Evolutionary conservation across 2,888 invertebrate genomes (phyloP).

Genomic region (Callosobruchus maculatus): DNA sequence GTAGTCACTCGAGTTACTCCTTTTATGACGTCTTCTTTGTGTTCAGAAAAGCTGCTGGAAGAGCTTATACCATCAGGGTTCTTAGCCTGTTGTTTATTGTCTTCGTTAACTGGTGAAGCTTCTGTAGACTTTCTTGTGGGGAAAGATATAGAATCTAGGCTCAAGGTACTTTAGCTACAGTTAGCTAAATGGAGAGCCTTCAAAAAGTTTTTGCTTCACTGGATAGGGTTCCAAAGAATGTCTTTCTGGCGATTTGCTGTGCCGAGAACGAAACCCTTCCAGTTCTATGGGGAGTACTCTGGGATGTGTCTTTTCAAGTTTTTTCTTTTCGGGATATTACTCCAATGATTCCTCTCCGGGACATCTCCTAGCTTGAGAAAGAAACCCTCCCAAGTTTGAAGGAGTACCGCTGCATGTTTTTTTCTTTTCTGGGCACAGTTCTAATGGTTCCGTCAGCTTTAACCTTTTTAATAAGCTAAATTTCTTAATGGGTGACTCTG

Average conservation of each 20-base stretch:
- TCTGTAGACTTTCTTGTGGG: constrained; percentile 13
- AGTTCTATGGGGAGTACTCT: constrained; percentile 13
- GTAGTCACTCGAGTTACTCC: constrained; percentile 13
- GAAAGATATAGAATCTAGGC: not conserved
- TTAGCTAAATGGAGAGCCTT: constrained; percentile 11
- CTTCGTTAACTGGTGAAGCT: not conserved
- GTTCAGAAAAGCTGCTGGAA: constrained; percentile 18
- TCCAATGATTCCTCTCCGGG: constrained; percentile 1
- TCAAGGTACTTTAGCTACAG: constrained; percentile 6
- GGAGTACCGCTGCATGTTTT: constrained; percentile 3
- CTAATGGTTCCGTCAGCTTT: not conserved
- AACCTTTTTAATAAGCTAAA: too few species aligned
- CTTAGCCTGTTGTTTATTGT: not conserved
- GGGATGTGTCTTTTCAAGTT: constrained; percentile 3
- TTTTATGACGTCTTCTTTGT: constrained; percentile 20
- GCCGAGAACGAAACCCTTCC: constrained; percentile 20
- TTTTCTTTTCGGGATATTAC: constrained; percentile 9
- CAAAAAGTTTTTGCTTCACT: constrained; percentile 9
- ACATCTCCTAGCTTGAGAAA: constrained; percentile 22
- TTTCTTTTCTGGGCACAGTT: constrained; percentile 8
- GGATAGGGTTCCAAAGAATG: constrained; percentile 19
- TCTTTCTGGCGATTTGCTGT: constrained; percentile 23
- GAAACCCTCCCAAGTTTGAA: constrained; percentile 5
- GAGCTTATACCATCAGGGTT: not conserved
- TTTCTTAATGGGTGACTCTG: too few species aligned